Evolutionary conservation across 2,888 invertebrate genomes (phyloP).

Genomic region (Lycaena phlaeas): DNA sequence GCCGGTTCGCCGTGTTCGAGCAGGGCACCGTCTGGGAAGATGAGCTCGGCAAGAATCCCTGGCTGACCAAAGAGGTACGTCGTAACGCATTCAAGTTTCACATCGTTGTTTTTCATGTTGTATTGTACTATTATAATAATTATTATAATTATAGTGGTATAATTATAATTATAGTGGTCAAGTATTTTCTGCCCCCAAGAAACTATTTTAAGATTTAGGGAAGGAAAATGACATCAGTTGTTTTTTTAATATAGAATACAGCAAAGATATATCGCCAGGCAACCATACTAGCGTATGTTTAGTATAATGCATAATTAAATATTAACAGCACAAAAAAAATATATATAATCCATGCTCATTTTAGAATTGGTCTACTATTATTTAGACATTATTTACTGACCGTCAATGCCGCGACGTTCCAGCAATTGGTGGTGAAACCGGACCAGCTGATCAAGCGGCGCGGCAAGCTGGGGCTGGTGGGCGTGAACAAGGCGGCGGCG

Average conservation of each 20-base stretch:
- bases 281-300: no score
- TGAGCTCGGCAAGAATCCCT: conserved; percentile 83
- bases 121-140: no score
- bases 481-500: conserved; percentile 88
- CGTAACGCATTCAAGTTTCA: conserved; percentile 9
- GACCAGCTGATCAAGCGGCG: conserved; percentile 98
- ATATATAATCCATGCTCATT: no score
- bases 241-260: no score
- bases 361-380: no score
- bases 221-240: no score
- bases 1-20: conserved; percentile 86
- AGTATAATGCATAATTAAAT: background rate
- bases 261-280: no score
- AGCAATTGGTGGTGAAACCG: conserved; percentile 97
- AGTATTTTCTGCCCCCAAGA: background rate
- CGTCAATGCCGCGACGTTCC: conserved; percentile 19
- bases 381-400: no score
- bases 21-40: conserved; percentile 85
- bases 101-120: no score
- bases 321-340: no score
- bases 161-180: background rate
- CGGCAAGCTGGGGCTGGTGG: conserved; percentile 96
- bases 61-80: conserved; percentile 84
- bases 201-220: no score
- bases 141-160: no score